Evolutionary conservation across 2,888 invertebrate species (phyloP), one percentile per base, ranked within the genome.

Genomic region (Rhagium mordax): DNA sequence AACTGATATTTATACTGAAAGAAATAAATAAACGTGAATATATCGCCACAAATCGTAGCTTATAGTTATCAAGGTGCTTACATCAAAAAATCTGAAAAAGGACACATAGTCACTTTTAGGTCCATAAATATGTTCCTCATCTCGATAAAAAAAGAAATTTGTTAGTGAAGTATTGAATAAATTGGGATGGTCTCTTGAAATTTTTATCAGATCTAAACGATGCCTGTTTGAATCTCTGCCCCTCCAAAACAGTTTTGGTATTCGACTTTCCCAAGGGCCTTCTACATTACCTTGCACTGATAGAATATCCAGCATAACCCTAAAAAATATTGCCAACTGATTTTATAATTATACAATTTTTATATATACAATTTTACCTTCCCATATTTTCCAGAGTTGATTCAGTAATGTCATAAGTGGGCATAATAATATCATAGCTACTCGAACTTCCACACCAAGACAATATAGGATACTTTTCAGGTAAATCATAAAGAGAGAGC

Each of bases 391-490:
- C 96, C 75, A 98, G 87, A 0, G 96, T 93, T 13, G 98, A 94
- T 88, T 98, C 96, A 0, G 97, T 97, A 59, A 98, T 90, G 86
- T 98, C 98, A 88, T 98, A 98, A 0, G 98, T 98, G 6, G 98
- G 98, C 90, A 98, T 90, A 27, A 97, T 92, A 85, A 98, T 97
- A 87, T 99, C 98, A 81, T 91, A 89, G 4, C 94, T 93, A 72
- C 94, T 93, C 71, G 92, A 90, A 76, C 96, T 98, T 0, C 98
- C 98, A 88, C 98, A 98, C 98, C 98, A 99, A 15, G 98, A 98
- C 85, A 98, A 95, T 74, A 99, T 92, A 1, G 98, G 98, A 76
- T 93, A 90, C 10, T 90, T 89, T 13, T 90, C 87, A 49, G 85
- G 84, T 18, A 87, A 84, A 0, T 87, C 85, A 75, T 86, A 85